phyloP scores from a whole-genome alignment of 2,888 invertebrate species.

The Corythucha ciliata region DNA sequence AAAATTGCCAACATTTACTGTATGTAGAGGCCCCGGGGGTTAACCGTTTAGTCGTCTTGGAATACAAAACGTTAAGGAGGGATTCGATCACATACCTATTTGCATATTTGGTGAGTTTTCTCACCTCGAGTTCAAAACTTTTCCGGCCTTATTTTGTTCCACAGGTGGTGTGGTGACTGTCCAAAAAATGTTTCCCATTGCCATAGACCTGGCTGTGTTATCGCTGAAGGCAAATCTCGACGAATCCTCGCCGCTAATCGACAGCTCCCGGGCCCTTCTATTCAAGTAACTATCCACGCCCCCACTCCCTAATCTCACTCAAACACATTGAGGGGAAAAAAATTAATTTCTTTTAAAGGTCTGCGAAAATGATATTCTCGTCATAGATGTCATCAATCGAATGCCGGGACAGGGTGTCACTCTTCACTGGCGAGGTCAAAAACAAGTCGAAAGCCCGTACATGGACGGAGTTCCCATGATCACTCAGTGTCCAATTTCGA shows the following conservation, averaged over 20 bases:
- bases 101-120: too few relatives aligned
- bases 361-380: constrained; percentile 51
- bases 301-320: not conserved
- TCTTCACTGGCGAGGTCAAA: constrained; percentile 48
- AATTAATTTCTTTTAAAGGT: constrained; percentile 42
- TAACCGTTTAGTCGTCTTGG: too few relatives aligned
- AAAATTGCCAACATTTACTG: too few relatives aligned
- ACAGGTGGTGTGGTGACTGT: constrained; percentile 57
- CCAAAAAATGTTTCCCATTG: constrained; percentile 53
- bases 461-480: constrained; percentile 45
- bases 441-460: constrained; percentile 41
- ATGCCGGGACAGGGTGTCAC: constrained; percentile 43
- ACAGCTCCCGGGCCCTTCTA: constrained; percentile 56
- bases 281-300: constrained; percentile 46
- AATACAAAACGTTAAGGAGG: too few relatives aligned
- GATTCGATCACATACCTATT: too few relatives aligned
- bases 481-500: constrained; percentile 43
- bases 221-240: constrained; percentile 54
- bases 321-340: not conserved
- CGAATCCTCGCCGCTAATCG: constrained; percentile 59
- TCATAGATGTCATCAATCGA: constrained; percentile 45
- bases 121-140: too few relatives aligned
- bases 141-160: too few relatives aligned
- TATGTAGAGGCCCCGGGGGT: too few relatives aligned
- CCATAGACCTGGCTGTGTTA: constrained; percentile 52